Conservation (phyloP, 2,888 invertebrate genomes). For the Crocallis elinguaria region DNA sequence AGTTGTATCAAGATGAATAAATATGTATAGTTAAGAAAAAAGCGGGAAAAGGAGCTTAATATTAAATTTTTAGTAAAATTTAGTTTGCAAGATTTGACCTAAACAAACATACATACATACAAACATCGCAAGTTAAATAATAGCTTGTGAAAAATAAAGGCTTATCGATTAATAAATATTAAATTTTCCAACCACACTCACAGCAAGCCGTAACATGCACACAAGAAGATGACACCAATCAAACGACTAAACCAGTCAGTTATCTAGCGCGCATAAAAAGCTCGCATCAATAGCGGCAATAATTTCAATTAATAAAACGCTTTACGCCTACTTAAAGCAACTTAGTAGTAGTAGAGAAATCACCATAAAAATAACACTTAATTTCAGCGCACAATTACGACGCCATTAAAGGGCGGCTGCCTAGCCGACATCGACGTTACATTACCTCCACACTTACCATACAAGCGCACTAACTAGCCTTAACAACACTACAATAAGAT, state of each 20-base stretch:
- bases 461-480: slow-evolving; percentile 62
- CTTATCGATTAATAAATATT: too few relatives aligned
- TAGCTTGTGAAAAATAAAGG: too few relatives aligned
- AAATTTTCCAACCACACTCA: neutral
- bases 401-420: slow-evolving; percentile 79
- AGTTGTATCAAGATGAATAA: too few relatives aligned
- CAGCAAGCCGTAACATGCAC: neutral
- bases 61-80: too few relatives aligned
- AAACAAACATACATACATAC: too few relatives aligned
- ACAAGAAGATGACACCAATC: neutral
- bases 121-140: too few relatives aligned
- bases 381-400: slow-evolving; percentile 83
- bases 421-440: slow-evolving; percentile 72
- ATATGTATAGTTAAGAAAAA: too few relatives aligned
- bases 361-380: slow-evolving; percentile 85
- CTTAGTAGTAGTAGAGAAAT: slow-evolving; percentile 83
- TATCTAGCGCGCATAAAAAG: slow-evolving; percentile 29
- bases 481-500: slow-evolving; percentile 21
- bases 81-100: too few relatives aligned
- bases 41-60: too few relatives aligned
- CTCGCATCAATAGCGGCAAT: slow-evolving; percentile 46
- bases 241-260: slow-evolving; percentile 6
- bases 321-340: slow-evolving; percentile 82
- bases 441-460: slow-evolving; percentile 72
- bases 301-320: slow-evolving; percentile 80